Conservation (phyloP, 2,888 invertebrate genomes). For the Gnatocerus cornutus region DNA sequence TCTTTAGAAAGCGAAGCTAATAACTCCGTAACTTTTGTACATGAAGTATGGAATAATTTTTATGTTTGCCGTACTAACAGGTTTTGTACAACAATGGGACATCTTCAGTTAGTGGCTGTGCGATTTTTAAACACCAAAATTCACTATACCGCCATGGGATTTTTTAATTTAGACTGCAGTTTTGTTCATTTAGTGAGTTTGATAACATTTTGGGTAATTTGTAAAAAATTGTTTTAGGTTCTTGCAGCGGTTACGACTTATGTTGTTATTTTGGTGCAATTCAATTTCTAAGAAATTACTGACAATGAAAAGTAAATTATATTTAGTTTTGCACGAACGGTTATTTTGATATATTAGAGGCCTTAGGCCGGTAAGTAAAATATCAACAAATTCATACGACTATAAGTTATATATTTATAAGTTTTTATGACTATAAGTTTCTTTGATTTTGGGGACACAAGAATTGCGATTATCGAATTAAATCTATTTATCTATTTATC, state of each 20-base stretch:
- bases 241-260: slow-evolving; percentile 16
- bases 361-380: too few species aligned
- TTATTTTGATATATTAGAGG: too few species aligned
- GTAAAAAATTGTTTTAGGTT: slow-evolving; percentile 3
- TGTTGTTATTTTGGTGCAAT: slow-evolving; percentile 15
- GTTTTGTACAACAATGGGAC: not conserved
- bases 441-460: too few species aligned
- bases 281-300: slow-evolving; percentile 15
- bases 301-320: too few species aligned
- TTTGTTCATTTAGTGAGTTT: slow-evolving; percentile 8
- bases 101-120: slow-evolving; percentile 10
- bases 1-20: not conserved
- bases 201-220: not conserved
- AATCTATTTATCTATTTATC: too few species aligned
- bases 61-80: too few species aligned
- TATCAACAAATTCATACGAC: too few species aligned
- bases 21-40: not conserved
- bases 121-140: slow-evolving; percentile 11
- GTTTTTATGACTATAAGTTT: too few species aligned
- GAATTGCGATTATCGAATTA: too few species aligned
- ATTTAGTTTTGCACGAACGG: too few species aligned
- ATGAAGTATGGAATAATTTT: slow-evolving; percentile 19
- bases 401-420: too few species aligned
- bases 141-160: slow-evolving; percentile 6
- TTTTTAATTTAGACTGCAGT: slow-evolving; percentile 10